Evolutionary conservation across 1,140 invertebrate genomes (phyloP).

Genomic region (Cydia pomonella): DNA sequence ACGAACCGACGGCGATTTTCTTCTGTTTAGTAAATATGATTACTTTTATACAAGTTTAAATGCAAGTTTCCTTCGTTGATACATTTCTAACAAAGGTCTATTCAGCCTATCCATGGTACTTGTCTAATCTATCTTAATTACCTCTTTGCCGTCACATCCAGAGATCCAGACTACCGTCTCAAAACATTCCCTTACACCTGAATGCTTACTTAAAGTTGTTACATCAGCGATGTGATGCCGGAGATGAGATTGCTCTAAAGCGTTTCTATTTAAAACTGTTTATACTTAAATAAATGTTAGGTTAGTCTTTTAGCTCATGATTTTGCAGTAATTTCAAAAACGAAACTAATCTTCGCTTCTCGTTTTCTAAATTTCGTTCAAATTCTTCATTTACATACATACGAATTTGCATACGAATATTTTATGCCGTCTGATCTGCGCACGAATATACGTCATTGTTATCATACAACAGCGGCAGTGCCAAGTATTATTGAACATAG

Average conservation of each 20-base stretch:
- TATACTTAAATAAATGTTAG: not conserved
- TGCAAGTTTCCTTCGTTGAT: not conserved
- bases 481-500: constrained; percentile 2
- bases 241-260: not conserved
- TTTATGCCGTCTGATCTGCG: too few species aligned
- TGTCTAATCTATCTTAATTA: not conserved
- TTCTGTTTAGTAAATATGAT: not conserved
- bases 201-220: not conserved
- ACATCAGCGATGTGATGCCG: not conserved
- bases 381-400: not conserved
- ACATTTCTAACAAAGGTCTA: not conserved
- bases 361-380: not conserved
- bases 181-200: constrained; percentile 7
- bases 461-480: not conserved
- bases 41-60: not conserved
- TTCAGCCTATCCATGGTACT: not conserved
- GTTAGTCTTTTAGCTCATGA: not conserved
- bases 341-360: not conserved
- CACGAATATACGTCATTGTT: not conserved
- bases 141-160: constrained; percentile 12
- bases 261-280: not conserved
- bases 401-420: too few species aligned
- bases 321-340: not conserved
- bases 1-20: too few species aligned
- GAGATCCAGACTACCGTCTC: constrained; percentile 1